phyloP scores from a whole-genome alignment of 2,888 invertebrate genomes.

The Drosophila kuntzei region DNA sequence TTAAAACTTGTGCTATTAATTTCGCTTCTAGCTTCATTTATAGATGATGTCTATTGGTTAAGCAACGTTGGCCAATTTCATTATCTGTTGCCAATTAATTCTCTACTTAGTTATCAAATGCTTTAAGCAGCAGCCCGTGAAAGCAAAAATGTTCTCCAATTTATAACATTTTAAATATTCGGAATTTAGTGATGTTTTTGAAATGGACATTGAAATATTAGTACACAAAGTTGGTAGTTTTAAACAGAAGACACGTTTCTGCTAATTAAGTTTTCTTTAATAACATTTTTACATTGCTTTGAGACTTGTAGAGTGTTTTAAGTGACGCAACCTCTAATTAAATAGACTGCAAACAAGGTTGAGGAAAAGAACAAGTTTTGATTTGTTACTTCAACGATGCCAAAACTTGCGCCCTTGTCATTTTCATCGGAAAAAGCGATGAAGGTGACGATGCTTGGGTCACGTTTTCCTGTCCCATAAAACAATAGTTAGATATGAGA shows the following conservation, averaged over 20 bases:
- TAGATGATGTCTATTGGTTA: slow-evolving; percentile 20
- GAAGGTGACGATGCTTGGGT: slow-evolving; percentile 14
- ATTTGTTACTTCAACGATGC: slow-evolving; percentile 26
- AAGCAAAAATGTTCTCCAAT: slow-evolving; percentile 1
- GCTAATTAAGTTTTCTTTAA: slow-evolving; percentile 38
- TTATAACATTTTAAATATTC: slow-evolving; percentile 3
- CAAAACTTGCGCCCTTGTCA: slow-evolving; percentile 30
- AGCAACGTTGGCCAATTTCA: slow-evolving; percentile 23
- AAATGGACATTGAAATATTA: neutral
- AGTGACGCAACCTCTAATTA: slow-evolving; percentile 42
- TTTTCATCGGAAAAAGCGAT: slow-evolving; percentile 4
- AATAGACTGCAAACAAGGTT: slow-evolving; percentile 25
- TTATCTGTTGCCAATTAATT: slow-evolving; percentile 38
- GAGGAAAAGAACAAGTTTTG: slow-evolving; percentile 20
- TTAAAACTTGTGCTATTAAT: slow-evolving; percentile 37
- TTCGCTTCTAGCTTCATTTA: slow-evolving; percentile 24
- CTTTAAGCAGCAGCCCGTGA: neutral
- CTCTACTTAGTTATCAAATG: neutral
- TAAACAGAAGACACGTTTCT: slow-evolving; percentile 5
- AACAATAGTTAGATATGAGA: slow-evolving; percentile 11
- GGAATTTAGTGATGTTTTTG: neutral
- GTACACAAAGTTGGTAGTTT: neutral
- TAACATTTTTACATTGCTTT: slow-evolving; percentile 11
- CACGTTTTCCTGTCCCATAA: slow-evolving; percentile 35
- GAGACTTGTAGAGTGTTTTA: slow-evolving; percentile 11